These are phyloP conservation scores for Aphyosemion australe DNA, from an alignment of 2,113 vertebrate species.

Conservation along the genomic window DNA sequence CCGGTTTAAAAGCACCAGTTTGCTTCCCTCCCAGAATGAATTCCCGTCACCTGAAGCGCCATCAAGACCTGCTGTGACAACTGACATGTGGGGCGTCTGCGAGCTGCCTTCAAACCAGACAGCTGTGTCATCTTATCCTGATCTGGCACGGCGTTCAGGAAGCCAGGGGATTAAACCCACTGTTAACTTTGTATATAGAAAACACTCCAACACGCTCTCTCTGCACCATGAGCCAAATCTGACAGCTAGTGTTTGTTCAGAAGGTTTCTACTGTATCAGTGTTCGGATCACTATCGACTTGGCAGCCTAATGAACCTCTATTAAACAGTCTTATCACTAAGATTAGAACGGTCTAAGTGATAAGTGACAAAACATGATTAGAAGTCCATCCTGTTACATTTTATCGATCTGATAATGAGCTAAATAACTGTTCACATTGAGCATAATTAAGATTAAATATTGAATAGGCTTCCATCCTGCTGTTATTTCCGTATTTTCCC, in stretches of 20 bases:
- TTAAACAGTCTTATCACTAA: slow-evolving; percentile 20
- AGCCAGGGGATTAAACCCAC: slow-evolving; percentile 52
- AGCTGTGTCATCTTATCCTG: slow-evolving; percentile 63
- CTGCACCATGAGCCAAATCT: slow-evolving; percentile 40
- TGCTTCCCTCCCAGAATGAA: slow-evolving; percentile 47
- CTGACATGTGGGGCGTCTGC: slow-evolving; percentile 62
- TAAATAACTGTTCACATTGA: slow-evolving; percentile 3
- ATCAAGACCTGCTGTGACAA: slow-evolving; percentile 59
- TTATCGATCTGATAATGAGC: slow-evolving; percentile 12
- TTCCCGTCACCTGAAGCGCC: slow-evolving; percentile 67
- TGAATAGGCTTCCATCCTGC: neutral
- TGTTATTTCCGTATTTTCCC: neutral
- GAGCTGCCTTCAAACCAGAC: slow-evolving; percentile 65
- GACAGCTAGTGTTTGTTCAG: slow-evolving; percentile 40
- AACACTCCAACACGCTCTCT: slow-evolving; percentile 13
- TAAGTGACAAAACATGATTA: slow-evolving; percentile 24
- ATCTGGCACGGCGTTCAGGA: slow-evolving; percentile 39
- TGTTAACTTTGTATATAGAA: slow-evolving; percentile 45
- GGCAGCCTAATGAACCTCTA: slow-evolving; percentile 5
- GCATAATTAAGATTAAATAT: slow-evolving; percentile 2
- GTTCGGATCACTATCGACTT: slow-evolving; percentile 15
- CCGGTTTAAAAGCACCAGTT: slow-evolving; percentile 49
- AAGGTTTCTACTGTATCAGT: slow-evolving; percentile 1
- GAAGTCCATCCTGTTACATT: slow-evolving; percentile 5
- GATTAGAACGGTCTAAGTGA: slow-evolving; percentile 15